These are phyloP conservation scores for Channa argus DNA, from an alignment of 2,113 vertebrate genomes.

Conservation along the genomic window DNA sequence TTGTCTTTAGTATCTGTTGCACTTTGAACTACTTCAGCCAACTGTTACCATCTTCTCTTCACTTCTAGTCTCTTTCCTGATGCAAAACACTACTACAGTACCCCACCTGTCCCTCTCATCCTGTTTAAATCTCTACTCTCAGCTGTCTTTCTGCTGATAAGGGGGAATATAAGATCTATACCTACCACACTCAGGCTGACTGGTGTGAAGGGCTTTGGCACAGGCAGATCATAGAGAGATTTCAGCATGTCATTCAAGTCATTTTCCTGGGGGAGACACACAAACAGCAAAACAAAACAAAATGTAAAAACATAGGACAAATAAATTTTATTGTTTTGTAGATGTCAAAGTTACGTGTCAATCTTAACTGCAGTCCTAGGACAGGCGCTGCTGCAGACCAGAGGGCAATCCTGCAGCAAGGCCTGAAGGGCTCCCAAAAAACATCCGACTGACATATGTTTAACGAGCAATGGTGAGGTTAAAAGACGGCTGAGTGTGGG, in stretches of 20 bases:
- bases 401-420: constrained; percentile 67
- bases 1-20: constrained; percentile 5
- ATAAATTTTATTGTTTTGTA: constrained; percentile 58
- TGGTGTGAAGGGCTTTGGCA: constrained; percentile 92
- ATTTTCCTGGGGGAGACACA: constrained; percentile 85
- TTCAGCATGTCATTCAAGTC: constrained; percentile 94
- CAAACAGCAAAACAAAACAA: constrained; percentile 41
- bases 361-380: constrained; percentile 50
- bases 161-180: constrained; percentile 66
- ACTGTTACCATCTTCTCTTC: constrained; percentile 19
- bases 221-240: constrained; percentile 90
- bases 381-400: constrained; percentile 46
- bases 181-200: constrained; percentile 96
- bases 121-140: constrained; percentile 15
- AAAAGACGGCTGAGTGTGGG: constrained; percentile 73
- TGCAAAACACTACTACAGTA: constrained; percentile 34
- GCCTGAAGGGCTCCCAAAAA: constrained; percentile 61
- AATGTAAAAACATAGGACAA: constrained; percentile 36
- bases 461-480: constrained; percentile 80
- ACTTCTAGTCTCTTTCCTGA: constrained; percentile 21
- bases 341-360: constrained; percentile 58
- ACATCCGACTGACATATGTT: constrained; percentile 72
- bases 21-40: constrained; percentile 41
- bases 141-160: constrained; percentile 38
- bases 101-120: constrained; percentile 34